Percentiles rank a stretch among this genome's conserved stretches.
Conservation (phyloP, 1,140 invertebrate genomes). For the Ceratosolen solmsi region DNA sequence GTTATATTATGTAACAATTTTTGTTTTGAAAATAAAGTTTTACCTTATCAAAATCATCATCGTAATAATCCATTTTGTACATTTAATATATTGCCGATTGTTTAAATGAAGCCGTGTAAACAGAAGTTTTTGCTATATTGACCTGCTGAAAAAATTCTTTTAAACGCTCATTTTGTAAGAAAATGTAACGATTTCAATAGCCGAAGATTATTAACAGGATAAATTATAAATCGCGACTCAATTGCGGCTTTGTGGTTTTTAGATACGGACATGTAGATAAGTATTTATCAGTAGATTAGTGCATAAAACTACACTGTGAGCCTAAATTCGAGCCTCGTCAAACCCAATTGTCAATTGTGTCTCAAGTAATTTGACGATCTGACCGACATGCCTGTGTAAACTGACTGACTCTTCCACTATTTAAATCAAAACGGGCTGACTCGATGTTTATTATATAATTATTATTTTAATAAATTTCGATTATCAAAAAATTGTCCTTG, state of each 20-base stretch:
- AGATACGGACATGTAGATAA: neutral
- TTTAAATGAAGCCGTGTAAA: neutral
- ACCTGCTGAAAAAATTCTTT: slow-evolving; percentile 17
- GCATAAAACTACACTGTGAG: neutral
- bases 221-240: slow-evolving; percentile 21
- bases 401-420: neutral
- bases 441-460: slow-evolving; percentile 2
- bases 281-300: slow-evolving; percentile 14
- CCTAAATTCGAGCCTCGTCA: neutral
- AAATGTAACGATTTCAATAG: neutral
- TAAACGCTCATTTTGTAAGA: neutral
- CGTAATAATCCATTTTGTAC: slow-evolving; percentile 45
- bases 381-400: neutral
- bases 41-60: slow-evolving; percentile 56
- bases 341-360: slow-evolving; percentile 5
- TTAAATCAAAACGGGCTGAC: neutral
- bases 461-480: neutral
- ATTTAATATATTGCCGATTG: neutral
- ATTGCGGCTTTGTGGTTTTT: slow-evolving; percentile 9
- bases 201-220: neutral
- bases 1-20: slow-evolving; percentile 7
- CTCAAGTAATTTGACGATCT: neutral
- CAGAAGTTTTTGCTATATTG: slow-evolving; percentile 3
- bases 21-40: slow-evolving; percentile 1
- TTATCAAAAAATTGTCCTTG: too few species aligned